Base-by-base conservation (phyloP, 2,113 vertebrate species). In the Anthoscopus minutus region DNA sequence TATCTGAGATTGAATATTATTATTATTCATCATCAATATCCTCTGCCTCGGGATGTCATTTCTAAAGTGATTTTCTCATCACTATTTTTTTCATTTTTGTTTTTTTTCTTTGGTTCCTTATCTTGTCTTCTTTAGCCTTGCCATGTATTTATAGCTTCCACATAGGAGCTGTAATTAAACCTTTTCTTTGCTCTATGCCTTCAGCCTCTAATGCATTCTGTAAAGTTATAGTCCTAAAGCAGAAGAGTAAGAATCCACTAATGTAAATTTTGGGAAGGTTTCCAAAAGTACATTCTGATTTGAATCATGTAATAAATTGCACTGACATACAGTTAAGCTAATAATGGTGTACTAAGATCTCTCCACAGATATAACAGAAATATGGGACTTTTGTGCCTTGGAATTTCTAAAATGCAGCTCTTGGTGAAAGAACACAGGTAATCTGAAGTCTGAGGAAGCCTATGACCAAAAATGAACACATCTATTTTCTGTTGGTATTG, bases 71-170 rank as follows among this genome's bases (percentile, higher is more conserved):
- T 82, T 85, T 94, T 92, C 73, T 95, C 45, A 89, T 74, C 44
- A n/a, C 15, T 35, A 11, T 33, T 88, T 88, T 85, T 47, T 38
- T 61, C 66, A 71, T 89, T 81, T 84, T 66, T 81, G 86, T 91
- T 64, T 70, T 81, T 88, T 92, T 64, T 33, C 4, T 90, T 76
- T 60, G 6, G 9, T 84, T 85, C 81, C 79, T 82, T 91, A 54
- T 86, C 85, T 92, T 83, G 35, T 35, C 64, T 88, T 93, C 56
- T 95, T 65, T 88, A 96, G 93, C 51, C 47, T 88, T 96, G 67
- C 82, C 71, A 33, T 80, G 37, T 82, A 83, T 92, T 88, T 96
- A 45, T 80, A 88, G 30, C 44, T 93, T 90, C 64, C 47, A 90
- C 60, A 78, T 33, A 83, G 47, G 54, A 96, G 45, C 71, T 62